A percentile compares a stretch with the other conserved stretches of the same genome.
These are phyloP conservation scores for Labia minor DNA, from an alignment of 2,888 invertebrate genomes.

Conservation along the genomic window DNA sequence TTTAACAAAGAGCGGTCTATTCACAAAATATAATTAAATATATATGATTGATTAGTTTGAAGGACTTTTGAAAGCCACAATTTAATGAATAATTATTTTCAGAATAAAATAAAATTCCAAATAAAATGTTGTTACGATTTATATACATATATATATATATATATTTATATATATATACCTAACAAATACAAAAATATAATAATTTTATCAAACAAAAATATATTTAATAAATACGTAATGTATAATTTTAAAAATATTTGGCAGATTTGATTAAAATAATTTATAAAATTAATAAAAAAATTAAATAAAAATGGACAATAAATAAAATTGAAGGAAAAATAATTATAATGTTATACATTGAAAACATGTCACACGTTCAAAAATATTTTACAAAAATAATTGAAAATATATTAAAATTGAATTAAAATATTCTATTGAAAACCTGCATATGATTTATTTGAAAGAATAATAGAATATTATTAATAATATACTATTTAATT, in stretches of 20 bases:
- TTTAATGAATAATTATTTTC: slow-evolving; percentile 7
- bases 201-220: slow-evolving; percentile 9
- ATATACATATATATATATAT: background rate
- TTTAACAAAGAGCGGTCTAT: background rate
- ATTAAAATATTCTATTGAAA: too few species aligned
- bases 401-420: background rate
- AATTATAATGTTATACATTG: background rate
- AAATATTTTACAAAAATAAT: background rate
- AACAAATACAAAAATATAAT: background rate
- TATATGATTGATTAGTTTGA: slow-evolving; percentile 3
- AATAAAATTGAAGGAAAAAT: background rate
- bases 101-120: slow-evolving; percentile 13
- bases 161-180: too few species aligned
- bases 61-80: slow-evolving; percentile 13
- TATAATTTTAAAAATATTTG: background rate
- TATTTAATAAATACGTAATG: background rate
- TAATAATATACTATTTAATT: too few species aligned
- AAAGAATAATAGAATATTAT: too few species aligned
- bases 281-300: background rate
- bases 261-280: background rate
- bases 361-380: background rate
- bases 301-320: background rate
- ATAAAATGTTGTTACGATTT: background rate
- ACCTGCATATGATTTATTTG: too few species aligned
- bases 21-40: slow-evolving; percentile 8